Evolutionary conservation across 37 sponge, comb jelly and placozoan species (phyloP), one percentile per base, ranked within the genome.

Genomic region (Diacarnus erythraeanus): DNA sequence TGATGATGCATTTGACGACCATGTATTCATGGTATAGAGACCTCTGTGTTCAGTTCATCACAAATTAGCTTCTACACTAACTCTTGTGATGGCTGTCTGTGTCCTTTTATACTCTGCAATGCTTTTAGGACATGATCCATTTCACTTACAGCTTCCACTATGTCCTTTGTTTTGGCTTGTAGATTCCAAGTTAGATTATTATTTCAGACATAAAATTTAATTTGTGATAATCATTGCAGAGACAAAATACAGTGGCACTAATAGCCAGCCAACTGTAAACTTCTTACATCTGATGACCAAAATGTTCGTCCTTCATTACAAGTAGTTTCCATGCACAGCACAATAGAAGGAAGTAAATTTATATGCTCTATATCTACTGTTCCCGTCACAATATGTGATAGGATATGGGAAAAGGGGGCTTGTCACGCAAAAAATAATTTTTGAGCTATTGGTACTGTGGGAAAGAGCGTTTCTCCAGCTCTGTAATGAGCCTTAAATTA

Each of bases 201-300:
- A 88, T 22, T 68, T 58, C 34, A 82, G 74, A 54, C 83, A 69
- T 0, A 29, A n/a, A n/a, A n/a, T n/a, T n/a, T n/a, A 6, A 39
- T 77, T 76, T 22, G 83, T 82, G 35, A 76, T 70, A 12, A 88
- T 74, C 5, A 83, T 31, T 22, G 89, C 72, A 64, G 61, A 36
- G 4, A 83, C 29, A 70, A 71, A 82, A 26, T 82, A n/a, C 78
- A 25, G 80, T 79, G 37, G 64, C 80, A 36, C 42, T 72, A 10
- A 80, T n/a, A n/a, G n/a, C n/a, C 64, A 29, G 75, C 68, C 42
- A 76, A 41, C 57, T 41, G 61, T 1, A 80, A 76, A 34, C 33
- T 69, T 10, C 79, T 88, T 31, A 83, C 83, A 69, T 77, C 88
- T 57, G 61, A n/a, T 12, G 58, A 27, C 82, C 88, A 87, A 26